A percentile compares a stretch with the other conserved stretches of the same genome.
Conservation (phyloP, 2,113 vertebrate genomes). For the Gallinago media region DNA sequence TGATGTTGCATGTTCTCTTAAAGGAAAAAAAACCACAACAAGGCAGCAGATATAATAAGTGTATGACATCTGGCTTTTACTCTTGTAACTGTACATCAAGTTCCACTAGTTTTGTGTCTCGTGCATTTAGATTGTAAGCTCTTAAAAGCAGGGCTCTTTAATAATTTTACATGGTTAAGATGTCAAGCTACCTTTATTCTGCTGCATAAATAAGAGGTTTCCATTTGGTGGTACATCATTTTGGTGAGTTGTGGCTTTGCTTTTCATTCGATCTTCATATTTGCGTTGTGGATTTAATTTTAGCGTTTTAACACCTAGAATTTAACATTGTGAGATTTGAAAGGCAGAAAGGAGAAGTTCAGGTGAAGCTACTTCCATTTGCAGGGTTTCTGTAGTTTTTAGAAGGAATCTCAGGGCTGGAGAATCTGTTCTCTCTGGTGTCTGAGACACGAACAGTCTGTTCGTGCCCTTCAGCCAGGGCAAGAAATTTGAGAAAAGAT, state of each 20-base stretch:
- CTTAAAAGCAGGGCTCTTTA: background rate
- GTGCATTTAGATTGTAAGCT: constrained; percentile 8
- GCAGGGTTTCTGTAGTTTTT: background rate
- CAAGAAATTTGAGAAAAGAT: background rate
- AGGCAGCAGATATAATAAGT: background rate
- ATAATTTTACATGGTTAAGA: background rate
- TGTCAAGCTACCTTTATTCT: background rate
- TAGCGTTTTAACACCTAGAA: background rate
- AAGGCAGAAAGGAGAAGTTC: background rate
- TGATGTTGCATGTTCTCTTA: background rate
- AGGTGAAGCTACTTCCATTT: background rate
- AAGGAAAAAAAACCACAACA: background rate
- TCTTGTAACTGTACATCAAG: background rate
- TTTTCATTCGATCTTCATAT: background rate
- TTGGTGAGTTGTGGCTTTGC: background rate
- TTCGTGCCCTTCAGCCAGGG: background rate
- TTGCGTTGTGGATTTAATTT: background rate
- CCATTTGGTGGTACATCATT: background rate
- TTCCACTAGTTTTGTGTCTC: background rate
- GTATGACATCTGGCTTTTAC: background rate
- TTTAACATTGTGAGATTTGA: background rate
- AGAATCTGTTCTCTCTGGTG: background rate
- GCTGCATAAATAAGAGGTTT: background rate
- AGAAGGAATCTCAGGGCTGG: background rate
- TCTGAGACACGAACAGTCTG: background rate